Evolutionary conservation across 2,113 vertebrate species (phyloP), one percentile per base, ranked within the genome.

Genomic region (Myrmecophaga tridactyla): DNA sequence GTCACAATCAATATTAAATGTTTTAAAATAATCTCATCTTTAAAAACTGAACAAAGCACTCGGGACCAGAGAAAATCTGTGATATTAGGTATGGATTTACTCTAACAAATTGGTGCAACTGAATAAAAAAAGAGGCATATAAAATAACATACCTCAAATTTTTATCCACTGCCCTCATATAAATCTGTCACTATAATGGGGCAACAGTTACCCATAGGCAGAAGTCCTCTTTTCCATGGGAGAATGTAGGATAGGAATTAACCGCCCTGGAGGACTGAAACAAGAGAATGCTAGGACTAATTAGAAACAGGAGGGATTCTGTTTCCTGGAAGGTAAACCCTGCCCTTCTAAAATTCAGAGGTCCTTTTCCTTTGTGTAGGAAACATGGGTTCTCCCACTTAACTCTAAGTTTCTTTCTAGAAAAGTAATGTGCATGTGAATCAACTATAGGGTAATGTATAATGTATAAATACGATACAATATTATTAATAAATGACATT

Each of bases 11-110:
- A 53, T 14, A 48, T 43, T 2, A 67, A 83, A 88, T 81, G 10
- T 77, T 76, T 90, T 85, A 69, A 56, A 36, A 90, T 62, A 51
- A 9, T 81, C 21, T 94, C 18, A 51, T 91, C 72, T 63, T 72
- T 53, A 92, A 72, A 86, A 92, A 67, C 5, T 4, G n/a, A 80
- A 84, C 18, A 84, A 60, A 21, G 73, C 70, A 60, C 39, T 13
- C 48, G 80, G 62, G 0, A 81, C 6, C 29, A 63, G 39, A 80
- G 86, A 87, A 78, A 29, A 7, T 60, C 27, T 15, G 29, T 62
- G 62, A 73, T 48, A 43, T 1, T 4, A 75, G 58, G 31, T 15
- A 82, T 23, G 69, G 63, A 90, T 84, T 78, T 56, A 41, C 36
- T 51, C 36, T 36, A n/a, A n/a, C n/a, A n/a, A 69, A 65, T 6